Conservation (phyloP, 2,888 invertebrate genomes). For the Cheilosia grossa region DNA sequence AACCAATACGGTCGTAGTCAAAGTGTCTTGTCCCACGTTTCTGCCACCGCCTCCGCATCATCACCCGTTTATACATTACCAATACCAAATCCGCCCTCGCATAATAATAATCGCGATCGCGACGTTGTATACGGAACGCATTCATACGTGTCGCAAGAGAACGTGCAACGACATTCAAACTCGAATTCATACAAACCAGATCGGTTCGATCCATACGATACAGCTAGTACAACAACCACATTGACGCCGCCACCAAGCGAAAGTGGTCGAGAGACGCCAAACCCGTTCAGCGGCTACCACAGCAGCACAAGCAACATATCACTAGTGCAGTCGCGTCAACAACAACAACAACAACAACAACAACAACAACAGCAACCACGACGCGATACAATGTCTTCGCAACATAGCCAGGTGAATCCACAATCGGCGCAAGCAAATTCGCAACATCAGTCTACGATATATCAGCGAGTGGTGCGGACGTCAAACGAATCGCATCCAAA, state of each 20-base stretch:
- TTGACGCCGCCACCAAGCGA: constrained; percentile 78
- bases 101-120: constrained; percentile 53
- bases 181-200: constrained; percentile 72
- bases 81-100: constrained; percentile 70
- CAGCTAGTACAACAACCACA: constrained; percentile 78
- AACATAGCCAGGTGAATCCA: constrained; percentile 58
- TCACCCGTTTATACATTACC: constrained; percentile 64
- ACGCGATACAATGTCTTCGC: constrained; percentile 57
- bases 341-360: constrained; percentile 46
- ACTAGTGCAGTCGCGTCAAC: constrained; percentile 70
- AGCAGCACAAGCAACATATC: constrained; percentile 74
- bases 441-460: constrained; percentile 81
- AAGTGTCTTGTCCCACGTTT: constrained; percentile 74
- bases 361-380: constrained; percentile 46
- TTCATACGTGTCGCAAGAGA: constrained; percentile 74
- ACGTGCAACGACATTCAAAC: constrained; percentile 61
- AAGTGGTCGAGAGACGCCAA: constrained; percentile 77
- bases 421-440: constrained; percentile 55
- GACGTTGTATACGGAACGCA: constrained; percentile 74
- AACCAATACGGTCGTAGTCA: constrained; percentile 74
- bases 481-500: constrained; percentile 78
- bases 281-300: constrained; percentile 72
- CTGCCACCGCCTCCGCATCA: constrained; percentile 58
- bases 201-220: constrained; percentile 77
- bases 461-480: constrained; percentile 83